Evolutionary conservation across 1,140 invertebrate genomes (phyloP), one percentile per base, ranked within the genome.

Genomic region (Hypsibius dujardini): DNA sequence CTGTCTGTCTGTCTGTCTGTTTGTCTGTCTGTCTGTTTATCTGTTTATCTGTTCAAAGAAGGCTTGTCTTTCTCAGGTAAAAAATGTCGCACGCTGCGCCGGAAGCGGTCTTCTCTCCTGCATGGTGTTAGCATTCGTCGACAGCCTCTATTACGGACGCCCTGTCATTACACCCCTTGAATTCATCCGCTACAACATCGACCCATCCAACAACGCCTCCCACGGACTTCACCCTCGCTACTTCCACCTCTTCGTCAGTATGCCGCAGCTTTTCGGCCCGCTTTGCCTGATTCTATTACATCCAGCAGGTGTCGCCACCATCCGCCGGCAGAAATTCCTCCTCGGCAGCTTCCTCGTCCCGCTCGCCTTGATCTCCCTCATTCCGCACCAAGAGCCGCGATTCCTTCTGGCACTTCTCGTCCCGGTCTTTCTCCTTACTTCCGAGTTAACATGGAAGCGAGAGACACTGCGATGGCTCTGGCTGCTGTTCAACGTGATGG

Each of bases 311-410:
- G 83, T 83, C 2, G 83, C 84, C 50, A 87, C 86, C 80, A 82
- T 72, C 71, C 47, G 72, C 59, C 46, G 70, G 7, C n/a, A 50
- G 59, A 69, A 72, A 14, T 28, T 71, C 42, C 73, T 78, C 28
- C 74, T 74, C 59, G 83, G 84, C 46, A 87, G 86, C 7, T 85
- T 87, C 67, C 80, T 88, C n/a, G 77, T 86, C 47, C 91, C 92
- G 0, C 78, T 94, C 0, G 76, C 82, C 3, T 69, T 88, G 1
- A 77, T 96, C 0, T 95, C 91, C 0, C 72, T 88, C 1, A 87
- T 94, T 77, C 89, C 90, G 1, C 92, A 95, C 77, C 92, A 96
- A 79, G 92, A 96, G 78, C 86, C 91, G 1, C 81, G 92, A 70
- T 95, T 95, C 79, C 83, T 96, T 1, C 84, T 94, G 71, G 90